Conservation (phyloP, 2,797 vertebrate species). For the Salarias fasciatus region DNA sequence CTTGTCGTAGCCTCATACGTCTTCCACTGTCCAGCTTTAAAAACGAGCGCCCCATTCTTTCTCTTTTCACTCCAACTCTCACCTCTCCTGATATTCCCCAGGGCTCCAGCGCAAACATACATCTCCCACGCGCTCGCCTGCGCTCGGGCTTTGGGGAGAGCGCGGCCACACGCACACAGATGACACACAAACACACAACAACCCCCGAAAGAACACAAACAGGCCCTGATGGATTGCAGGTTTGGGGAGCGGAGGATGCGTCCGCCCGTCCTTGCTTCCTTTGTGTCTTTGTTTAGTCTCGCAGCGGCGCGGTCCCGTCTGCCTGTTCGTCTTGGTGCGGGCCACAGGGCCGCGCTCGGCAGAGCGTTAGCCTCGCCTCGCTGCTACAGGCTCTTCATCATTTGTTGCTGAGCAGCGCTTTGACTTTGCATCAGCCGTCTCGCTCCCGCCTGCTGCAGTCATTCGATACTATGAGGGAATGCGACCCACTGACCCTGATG, state of each 20-base stretch:
- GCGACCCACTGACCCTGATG: conserved; percentile 79
- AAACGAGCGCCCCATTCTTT: conserved; percentile 30
- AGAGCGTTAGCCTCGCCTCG: conserved; percentile 25
- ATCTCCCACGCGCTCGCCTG: conserved; percentile 44
- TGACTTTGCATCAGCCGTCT: conserved; percentile 56
- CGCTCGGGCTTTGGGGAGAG: conserved; percentile 39
- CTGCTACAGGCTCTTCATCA: conserved; percentile 73
- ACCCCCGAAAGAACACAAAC: conserved; percentile 61
- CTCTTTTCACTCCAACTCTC: conserved; percentile 42
- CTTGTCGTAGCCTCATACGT: conserved; percentile 38
- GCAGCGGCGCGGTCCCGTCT: conserved; percentile 21
- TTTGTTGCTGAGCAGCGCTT: conserved; percentile 49
- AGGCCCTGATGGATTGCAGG: conserved; percentile 63
- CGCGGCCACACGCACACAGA: conserved; percentile 65
- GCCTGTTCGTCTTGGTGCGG: conserved; percentile 42
- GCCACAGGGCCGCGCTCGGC: conserved; percentile 12
- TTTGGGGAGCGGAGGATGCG: conserved; percentile 32
- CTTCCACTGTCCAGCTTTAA: conserved; percentile 28
- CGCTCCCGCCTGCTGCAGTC: conserved; percentile 73
- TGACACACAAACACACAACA: conserved; percentile 36
- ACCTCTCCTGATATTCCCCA: conserved; percentile 58
- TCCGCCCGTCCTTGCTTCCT: conserved; percentile 49
- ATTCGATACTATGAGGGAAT: conserved; percentile 82
- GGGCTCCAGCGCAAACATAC: conserved; percentile 65
- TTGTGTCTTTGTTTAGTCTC: conserved; percentile 68